phyloP scores from a whole-genome alignment of 2,113 vertebrate species.

The Donacobius atricapilla region DNA sequence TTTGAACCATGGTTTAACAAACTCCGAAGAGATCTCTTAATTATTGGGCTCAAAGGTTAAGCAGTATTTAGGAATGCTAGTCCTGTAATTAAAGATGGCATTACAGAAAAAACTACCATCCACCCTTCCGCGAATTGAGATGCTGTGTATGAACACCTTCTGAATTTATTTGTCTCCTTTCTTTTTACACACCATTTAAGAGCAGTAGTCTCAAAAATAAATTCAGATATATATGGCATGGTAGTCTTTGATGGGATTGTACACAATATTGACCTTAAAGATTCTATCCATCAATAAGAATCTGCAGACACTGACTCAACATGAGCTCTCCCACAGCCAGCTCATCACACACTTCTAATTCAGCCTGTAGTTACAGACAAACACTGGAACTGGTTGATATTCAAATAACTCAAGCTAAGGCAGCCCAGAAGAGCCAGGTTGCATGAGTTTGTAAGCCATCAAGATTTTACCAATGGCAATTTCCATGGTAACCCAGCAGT shows the following conservation, averaged over 20 bases:
- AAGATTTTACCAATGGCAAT: not conserved
- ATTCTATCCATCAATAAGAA: not conserved
- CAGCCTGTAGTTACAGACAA: not conserved
- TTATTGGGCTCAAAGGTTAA: not conserved
- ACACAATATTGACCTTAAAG: not conserved
- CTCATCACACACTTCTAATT: slow-evolving; percentile 6
- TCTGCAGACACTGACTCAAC: not conserved
- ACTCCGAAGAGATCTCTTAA: not conserved
- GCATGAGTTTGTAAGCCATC: not conserved
- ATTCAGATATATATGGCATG: not conserved
- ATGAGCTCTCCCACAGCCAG: not conserved
- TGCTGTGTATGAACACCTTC: not conserved
- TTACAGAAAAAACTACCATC: not conserved
- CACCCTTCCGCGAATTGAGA: not conserved
- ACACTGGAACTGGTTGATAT: not conserved
- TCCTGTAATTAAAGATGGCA: not conserved
- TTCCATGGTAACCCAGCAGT: not conserved
- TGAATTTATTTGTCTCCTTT: not conserved
- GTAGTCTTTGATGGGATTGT: not conserved
- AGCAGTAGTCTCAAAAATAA: not conserved
- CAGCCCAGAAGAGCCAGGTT: not conserved
- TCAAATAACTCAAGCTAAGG: not conserved
- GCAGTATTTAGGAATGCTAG: not conserved
- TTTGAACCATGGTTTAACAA: not conserved
- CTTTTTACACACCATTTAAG: not conserved